phyloP scores from a whole-genome alignment of 2,113 vertebrate genomes.

The Emydocephalus ijimae region DNA sequence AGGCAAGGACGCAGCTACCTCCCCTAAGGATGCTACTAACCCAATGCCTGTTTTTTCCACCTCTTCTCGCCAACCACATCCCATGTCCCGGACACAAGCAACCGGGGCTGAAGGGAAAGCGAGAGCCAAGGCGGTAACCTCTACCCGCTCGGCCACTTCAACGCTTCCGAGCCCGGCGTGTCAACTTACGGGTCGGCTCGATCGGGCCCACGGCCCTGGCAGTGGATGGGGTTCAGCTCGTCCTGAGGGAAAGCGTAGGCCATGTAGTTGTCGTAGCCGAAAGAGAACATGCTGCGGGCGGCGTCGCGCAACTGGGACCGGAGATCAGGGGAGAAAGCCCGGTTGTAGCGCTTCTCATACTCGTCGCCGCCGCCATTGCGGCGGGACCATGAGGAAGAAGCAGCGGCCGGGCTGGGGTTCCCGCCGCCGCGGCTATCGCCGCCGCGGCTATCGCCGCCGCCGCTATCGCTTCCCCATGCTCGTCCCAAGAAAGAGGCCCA shows the following conservation, averaged over 20 bases:
- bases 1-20: neutral
- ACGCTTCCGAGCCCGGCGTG: neutral
- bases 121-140: neutral
- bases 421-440: slow-evolving; percentile 46
- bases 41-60: neutral
- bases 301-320: slow-evolving; percentile 82
- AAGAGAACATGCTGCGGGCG: slow-evolving; percentile 92
- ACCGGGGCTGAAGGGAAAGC: neutral
- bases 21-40: neutral
- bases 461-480: slow-evolving; percentile 9
- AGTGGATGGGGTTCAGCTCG: slow-evolving; percentile 94
- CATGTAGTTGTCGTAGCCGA: slow-evolving; percentile 98
- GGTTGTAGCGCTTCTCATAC: slow-evolving; percentile 83
- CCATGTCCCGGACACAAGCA: neutral
- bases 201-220: slow-evolving; percentile 90
- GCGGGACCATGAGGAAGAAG: slow-evolving; percentile 39
- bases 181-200: slow-evolving; percentile 86
- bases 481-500: slow-evolving; percentile 18
- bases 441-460: slow-evolving; percentile 19
- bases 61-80: neutral
- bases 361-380: slow-evolving; percentile 71
- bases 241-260: slow-evolving; percentile 91
- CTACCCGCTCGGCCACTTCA: neutral
- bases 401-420: slow-evolving; percentile 52
- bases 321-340: slow-evolving; percentile 82